Evolutionary conservation across 1,140 invertebrate species (phyloP).

Genomic region (Drosophila albomicans): DNA sequence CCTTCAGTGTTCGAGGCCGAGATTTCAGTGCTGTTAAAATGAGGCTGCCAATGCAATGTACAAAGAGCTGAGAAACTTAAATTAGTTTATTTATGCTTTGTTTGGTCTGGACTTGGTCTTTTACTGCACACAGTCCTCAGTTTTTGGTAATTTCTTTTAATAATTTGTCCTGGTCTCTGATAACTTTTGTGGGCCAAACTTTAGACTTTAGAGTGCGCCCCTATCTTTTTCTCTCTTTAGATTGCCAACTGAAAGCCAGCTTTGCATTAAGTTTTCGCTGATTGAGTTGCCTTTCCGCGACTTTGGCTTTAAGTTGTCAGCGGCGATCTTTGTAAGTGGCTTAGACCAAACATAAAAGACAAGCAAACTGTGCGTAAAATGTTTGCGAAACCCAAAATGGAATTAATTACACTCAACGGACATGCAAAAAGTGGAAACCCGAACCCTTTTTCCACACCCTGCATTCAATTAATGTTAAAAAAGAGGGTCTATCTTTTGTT

Average conservation of each 20-base stretch:
- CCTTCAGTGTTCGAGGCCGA: not conserved
- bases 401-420: constrained; percentile 78
- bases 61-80: constrained; percentile 63
- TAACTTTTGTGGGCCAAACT: constrained; percentile 63
- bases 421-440: constrained; percentile 40
- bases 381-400: constrained; percentile 71
- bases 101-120: constrained; percentile 55
- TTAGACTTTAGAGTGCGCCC: constrained; percentile 32
- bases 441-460: constrained; percentile 34
- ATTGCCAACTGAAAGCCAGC: constrained; percentile 9
- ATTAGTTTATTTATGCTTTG: constrained; percentile 82
- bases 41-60: constrained; percentile 34
- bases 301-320: constrained; percentile 73
- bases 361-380: constrained; percentile 80
- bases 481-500: not conserved
- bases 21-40: not conserved
- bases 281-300: constrained; percentile 69
- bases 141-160: constrained; percentile 56
- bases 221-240: constrained; percentile 11
- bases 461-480: not conserved
- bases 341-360: constrained; percentile 78
- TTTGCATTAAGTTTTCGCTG: constrained; percentile 66
- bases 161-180: constrained; percentile 56
- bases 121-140: not conserved
- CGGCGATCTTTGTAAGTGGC: constrained; percentile 70